Evolutionary conservation across 2,797 vertebrate species (phyloP).

Genomic region (Enteromius viviparus): DNA sequence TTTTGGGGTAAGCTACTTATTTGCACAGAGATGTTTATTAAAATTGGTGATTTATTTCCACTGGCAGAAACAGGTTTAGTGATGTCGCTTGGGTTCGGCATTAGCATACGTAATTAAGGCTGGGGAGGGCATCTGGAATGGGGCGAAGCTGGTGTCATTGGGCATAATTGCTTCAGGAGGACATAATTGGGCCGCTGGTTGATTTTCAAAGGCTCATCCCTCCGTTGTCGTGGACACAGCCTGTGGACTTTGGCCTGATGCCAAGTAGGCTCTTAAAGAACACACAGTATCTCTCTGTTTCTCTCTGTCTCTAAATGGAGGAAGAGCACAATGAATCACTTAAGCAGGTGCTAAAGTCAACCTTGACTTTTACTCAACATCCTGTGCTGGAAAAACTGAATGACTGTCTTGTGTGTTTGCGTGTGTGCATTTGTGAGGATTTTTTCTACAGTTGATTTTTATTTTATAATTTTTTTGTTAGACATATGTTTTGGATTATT

Average conservation of each 20-base stretch:
- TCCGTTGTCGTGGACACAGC: conserved; percentile 64
- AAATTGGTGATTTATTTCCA: conserved; percentile 39
- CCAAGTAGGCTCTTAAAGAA: conserved; percentile 58
- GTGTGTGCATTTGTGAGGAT: neutral
- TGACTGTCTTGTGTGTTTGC: neutral
- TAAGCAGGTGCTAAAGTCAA: conserved; percentile 30
- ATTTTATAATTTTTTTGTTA: neutral
- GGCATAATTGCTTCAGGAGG: conserved; percentile 67
- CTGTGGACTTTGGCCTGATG: conserved; percentile 62
- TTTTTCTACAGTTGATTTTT: neutral
- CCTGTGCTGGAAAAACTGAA: neutral
- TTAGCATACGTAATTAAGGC: conserved; percentile 64
- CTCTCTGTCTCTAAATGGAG: conserved; percentile 42
- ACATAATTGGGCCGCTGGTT: conserved; percentile 64
- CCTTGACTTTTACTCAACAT: conserved; percentile 33
- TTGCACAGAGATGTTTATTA: conserved; percentile 22
- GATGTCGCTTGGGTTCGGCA: conserved; percentile 56
- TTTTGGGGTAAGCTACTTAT: neutral
- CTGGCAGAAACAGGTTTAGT: conserved; percentile 42
- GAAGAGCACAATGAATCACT: conserved; percentile 39
- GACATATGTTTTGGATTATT: neutral
- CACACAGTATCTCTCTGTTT: conserved; percentile 38
- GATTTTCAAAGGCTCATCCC: conserved; percentile 64
- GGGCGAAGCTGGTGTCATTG: conserved; percentile 61
- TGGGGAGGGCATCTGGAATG: conserved; percentile 59